These are phyloP conservation scores for Sminthurinus aureus DNA, from an alignment of 2,888 invertebrate species.

Conservation along the genomic window DNA sequence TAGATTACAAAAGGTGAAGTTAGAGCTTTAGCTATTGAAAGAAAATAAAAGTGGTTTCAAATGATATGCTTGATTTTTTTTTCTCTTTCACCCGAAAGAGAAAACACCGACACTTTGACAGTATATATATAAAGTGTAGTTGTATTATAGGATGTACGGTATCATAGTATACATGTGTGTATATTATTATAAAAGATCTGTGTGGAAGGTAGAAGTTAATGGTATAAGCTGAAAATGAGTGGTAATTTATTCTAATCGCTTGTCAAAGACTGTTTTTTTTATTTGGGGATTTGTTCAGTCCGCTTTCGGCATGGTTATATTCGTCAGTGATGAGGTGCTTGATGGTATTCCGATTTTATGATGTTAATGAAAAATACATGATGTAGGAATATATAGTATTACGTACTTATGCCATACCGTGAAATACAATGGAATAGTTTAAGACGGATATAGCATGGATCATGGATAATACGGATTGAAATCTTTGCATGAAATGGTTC, in stretches of 20 bases:
- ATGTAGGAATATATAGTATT: not conserved
- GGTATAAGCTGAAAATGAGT: conserved; percentile 25
- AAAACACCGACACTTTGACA: not conserved
- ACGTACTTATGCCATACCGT: not conserved
- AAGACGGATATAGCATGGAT: conserved; percentile 9
- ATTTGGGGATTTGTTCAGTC: conserved; percentile 16
- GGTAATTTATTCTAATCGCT: conserved; percentile 41
- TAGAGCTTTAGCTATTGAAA: too few relatives aligned
- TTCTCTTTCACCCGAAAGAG: not conserved
- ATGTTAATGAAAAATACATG: conserved; percentile 24
- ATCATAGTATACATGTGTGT: too few relatives aligned
- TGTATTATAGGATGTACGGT: not conserved
- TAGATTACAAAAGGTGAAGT: too few relatives aligned
- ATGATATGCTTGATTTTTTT: conserved; percentile 1
- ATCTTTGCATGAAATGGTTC: conserved; percentile 24
- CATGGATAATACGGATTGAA: not conserved
- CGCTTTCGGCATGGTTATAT: conserved; percentile 39
- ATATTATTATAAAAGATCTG: too few relatives aligned
- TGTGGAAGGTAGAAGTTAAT: too few relatives aligned
- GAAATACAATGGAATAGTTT: conserved; percentile 3
- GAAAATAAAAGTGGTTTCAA: not conserved
- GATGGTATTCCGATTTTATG: conserved; percentile 31
- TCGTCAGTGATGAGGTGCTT: conserved; percentile 32
- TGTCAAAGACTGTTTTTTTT: conserved; percentile 25
- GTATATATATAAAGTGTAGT: not conserved